These are phyloP conservation scores for Lasioglossum pauxillum DNA, from an alignment of 2,888 invertebrate species.

Conservation along the genomic window DNA sequence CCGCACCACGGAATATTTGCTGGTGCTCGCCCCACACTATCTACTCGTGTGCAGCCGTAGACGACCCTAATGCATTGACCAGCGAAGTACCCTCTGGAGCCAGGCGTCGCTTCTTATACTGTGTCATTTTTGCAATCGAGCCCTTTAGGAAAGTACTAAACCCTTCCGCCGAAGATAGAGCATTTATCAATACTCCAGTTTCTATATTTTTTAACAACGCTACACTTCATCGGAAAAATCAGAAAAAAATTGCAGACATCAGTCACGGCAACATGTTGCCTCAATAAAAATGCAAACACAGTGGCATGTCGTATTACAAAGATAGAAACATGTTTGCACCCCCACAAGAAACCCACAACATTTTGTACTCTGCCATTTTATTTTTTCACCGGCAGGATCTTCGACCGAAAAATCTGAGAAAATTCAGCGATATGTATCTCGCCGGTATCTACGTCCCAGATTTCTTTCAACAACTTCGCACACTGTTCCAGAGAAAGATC, in stretches of 20 bases:
- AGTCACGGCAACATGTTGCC: background rate
- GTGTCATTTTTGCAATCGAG: background rate
- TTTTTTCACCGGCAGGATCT: background rate
- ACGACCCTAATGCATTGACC: conserved; percentile 24
- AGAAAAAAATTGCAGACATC: background rate
- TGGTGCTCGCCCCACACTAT: background rate
- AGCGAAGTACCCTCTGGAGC: background rate
- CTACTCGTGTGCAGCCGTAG: conserved; percentile 16
- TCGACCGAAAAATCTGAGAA: background rate
- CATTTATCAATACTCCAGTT: too few relatives aligned
- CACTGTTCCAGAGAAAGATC: background rate
- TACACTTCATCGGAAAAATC: background rate
- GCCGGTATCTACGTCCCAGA: background rate
- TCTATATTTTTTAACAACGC: too few relatives aligned
- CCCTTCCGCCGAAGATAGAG: background rate
- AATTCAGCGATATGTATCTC: background rate
- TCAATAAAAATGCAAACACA: background rate
- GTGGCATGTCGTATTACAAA: too few relatives aligned
- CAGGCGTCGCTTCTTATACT: background rate
- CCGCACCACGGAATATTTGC: conserved; percentile 25
- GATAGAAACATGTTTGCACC: too few relatives aligned
- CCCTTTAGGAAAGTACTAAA: background rate
- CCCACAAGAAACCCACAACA: background rate
- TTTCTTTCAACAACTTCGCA: background rate
- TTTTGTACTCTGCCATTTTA: background rate